Evolutionary conservation across 1,140 invertebrate species (phyloP).

Genomic region (Drepana arcuata): DNA sequence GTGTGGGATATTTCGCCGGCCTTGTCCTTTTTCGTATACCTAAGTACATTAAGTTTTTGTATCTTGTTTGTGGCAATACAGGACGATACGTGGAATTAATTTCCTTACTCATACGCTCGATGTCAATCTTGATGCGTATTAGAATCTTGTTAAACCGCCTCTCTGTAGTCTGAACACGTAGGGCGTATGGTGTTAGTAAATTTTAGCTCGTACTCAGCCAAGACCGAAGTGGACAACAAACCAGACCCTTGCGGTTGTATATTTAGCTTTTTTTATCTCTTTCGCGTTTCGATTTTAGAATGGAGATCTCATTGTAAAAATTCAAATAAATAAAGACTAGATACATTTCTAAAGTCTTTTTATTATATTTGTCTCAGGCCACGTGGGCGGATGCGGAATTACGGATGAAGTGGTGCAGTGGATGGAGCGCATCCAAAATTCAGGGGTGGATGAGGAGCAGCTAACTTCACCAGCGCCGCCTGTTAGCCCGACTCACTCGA

Average conservation of each 20-base stretch:
- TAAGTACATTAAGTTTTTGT: too few species aligned
- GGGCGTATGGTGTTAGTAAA: too few species aligned
- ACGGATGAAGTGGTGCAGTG: conserved; percentile 89
- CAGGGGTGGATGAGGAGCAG: conserved; percentile 79
- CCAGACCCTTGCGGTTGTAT: too few species aligned
- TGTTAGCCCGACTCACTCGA: conserved; percentile 16
- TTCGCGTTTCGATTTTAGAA: too few species aligned
- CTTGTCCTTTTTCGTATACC: too few species aligned
- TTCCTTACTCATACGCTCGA: conserved; percentile 13
- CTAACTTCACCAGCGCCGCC: conserved; percentile 29
- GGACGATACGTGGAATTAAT: conserved; percentile 18
- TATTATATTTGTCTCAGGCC: conserved; percentile 77
- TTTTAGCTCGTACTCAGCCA: too few species aligned
- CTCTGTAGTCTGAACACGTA: conserved; percentile 28
- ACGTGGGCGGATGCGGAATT: conserved; percentile 88
- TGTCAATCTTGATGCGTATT: conserved; percentile 15
- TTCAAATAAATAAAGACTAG: too few species aligned
- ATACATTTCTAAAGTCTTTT: too few species aligned
- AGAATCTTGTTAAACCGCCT: conserved; percentile 25
- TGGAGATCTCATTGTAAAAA: too few species aligned
- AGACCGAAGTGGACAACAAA: too few species aligned
- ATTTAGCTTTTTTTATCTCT: too few species aligned
- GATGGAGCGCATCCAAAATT: conserved; percentile 95
- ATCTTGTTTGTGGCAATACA: too few species aligned
- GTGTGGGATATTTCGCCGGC: conserved; percentile 38